Evolutionary conservation across 1,140 invertebrate genomes (phyloP), one percentile per base, ranked within the genome.

Genomic region (Orius insidiosus): DNA sequence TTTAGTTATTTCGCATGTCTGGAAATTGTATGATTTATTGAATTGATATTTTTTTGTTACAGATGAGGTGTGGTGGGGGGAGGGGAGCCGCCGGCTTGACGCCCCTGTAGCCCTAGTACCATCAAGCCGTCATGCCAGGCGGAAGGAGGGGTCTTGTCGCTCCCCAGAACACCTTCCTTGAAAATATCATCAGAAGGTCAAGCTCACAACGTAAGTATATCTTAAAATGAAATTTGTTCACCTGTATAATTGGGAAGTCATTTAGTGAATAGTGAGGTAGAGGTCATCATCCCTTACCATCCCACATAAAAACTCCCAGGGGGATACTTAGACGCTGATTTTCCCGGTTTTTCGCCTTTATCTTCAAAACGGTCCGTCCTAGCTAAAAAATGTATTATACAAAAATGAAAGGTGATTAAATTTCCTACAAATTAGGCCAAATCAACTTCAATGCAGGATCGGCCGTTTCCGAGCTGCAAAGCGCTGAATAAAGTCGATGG

Each of bases 101-200:
- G 38, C 24, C 32, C 34, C 42, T 44, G 34, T 44, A 48, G n/a
- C 39, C 32, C 34, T 44, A 48, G 32, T 15, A 14, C 35, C 46
- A 39, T 36, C 40, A 38, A 32, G 40, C 48, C 64, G 83, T 69
- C 70, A 93, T 92, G 87, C 86, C 88, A 67, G 87, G 87, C 63
- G 87, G 87, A 68, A 76, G 87, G 62, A 77, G 87, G 76, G 95
- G 94, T 67, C 79, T 98, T 56, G 94, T 98, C 60, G 94, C 95
- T 72, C 95, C 95, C 58, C 94, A 98, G 72, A 98, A 98, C 68
- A 98, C 95, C 56, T 98, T 98, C 70, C 72, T 98, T 57, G 95
- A 98, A 70, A 98, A 96, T 69, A 96, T 98, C 68, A 96, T 98
- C 56, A 71, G 93, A 56, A 76, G 93, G 64, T 97, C 89, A 57